Evolutionary conservation across 2,113 vertebrate species (phyloP).

Genomic region (Leptobrachium ailaonicum): DNA sequence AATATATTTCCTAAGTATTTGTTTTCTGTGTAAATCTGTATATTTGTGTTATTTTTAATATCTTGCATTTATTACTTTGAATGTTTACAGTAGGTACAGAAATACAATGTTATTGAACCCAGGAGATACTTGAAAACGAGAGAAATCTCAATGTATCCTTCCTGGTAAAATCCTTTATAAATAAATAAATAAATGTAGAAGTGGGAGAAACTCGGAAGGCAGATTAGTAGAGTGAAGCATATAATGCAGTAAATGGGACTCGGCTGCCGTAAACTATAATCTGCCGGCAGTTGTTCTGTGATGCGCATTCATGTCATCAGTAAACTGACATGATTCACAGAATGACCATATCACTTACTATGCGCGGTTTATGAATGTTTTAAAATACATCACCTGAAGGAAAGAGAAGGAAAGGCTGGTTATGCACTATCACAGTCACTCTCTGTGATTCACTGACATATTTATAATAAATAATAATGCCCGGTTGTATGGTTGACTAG

Average conservation of each 20-base stretch:
- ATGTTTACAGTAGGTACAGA: too few relatives aligned
- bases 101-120: too few relatives aligned
- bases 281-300: constrained; percentile 58
- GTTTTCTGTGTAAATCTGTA: too few relatives aligned
- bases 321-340: constrained; percentile 55
- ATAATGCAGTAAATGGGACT: constrained; percentile 55
- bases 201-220: constrained; percentile 1
- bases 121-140: too few relatives aligned
- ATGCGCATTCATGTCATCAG: constrained; percentile 60
- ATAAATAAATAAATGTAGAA: background rate
- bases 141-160: too few relatives aligned
- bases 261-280: constrained; percentile 60
- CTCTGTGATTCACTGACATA: constrained; percentile 42
- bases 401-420: constrained; percentile 43
- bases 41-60: too few relatives aligned
- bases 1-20: too few relatives aligned
- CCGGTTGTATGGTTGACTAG: constrained; percentile 48
- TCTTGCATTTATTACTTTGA: too few relatives aligned
- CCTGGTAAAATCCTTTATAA: too few relatives aligned
- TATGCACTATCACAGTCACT: constrained; percentile 33
- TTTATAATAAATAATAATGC: constrained; percentile 39
- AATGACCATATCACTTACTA: constrained; percentile 48
- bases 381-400: constrained; percentile 47
- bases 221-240: constrained; percentile 49
- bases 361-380: constrained; percentile 56